Evolutionary conservation across 1,140 invertebrate species (phyloP).

Genomic region (Harpegnathos saltator): DNA sequence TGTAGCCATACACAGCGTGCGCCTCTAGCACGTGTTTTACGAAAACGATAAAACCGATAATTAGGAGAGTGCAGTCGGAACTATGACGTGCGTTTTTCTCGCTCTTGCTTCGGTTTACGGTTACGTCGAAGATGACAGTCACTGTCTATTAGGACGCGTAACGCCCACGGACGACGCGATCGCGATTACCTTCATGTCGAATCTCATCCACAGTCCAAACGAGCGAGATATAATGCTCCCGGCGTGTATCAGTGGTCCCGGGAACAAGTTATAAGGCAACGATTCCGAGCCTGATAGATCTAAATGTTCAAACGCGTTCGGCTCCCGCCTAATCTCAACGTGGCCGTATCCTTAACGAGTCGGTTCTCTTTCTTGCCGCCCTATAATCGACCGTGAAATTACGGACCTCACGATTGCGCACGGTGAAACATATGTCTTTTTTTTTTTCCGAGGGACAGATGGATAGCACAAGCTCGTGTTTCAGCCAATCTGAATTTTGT

Average conservation of each 20-base stretch:
- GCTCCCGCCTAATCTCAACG: slow-evolving; percentile 50
- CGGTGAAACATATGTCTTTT: slow-evolving; percentile 55
- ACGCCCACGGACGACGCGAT: slow-evolving; percentile 65
- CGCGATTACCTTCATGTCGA: slow-evolving; percentile 59
- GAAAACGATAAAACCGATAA: no score
- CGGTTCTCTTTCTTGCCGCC: slow-evolving; percentile 37
- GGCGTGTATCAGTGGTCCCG: slow-evolving; percentile 39
- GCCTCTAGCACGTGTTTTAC: no score
- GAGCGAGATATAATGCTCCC: slow-evolving; percentile 28
- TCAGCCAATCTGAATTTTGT: slow-evolving; percentile 33
- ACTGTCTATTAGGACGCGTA: slow-evolving; percentile 55
- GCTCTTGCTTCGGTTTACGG: no score
- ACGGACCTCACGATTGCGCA: slow-evolving; percentile 28
- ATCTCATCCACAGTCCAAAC: background rate
- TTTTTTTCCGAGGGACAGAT: slow-evolving; percentile 41
- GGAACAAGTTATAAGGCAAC: slow-evolving; percentile 39
- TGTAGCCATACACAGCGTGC: no score
- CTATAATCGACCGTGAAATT: slow-evolving; percentile 60
- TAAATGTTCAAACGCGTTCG: slow-evolving; percentile 47
- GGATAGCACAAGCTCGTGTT: slow-evolving; percentile 20
- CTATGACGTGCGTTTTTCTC: background rate
- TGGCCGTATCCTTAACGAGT: slow-evolving; percentile 40
- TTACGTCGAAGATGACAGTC: slow-evolving; percentile 59
- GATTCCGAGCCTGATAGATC: slow-evolving; percentile 34
- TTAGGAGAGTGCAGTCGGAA: no score